Base-by-base conservation (phyloP, 2,888 invertebrate genomes). In the Chloroclystis v-ata region DNA sequence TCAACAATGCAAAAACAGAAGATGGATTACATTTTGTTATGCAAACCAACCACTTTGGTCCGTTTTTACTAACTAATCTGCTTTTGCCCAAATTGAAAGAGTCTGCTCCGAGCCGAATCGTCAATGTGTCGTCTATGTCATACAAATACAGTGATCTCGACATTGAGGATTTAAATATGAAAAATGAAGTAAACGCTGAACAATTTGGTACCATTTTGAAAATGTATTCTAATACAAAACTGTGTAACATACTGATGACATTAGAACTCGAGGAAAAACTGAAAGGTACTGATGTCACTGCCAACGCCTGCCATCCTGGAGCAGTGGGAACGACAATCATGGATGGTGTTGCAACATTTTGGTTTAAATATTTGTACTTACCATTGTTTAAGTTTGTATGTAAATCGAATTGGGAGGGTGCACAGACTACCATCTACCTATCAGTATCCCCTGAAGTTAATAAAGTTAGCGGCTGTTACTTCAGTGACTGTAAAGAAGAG, bases 241-340 rank as follows among this genome's bases (percentile, higher is more conserved):
- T 92, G 57, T 93, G 92, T 30, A 94, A 94, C 62, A 90, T 54
- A n/a, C 43, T 37, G 13, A 59, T 93, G 66, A 91, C 93, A 0
- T 72, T 89, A 12, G 95, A 95, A 75, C 74, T 95, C 51, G 91
- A 92, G 3, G 86, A 89, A 43, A 89, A 90, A 40, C 73, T 95
- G 38, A 89, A 92, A 66, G 92, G 91, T 1, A 90, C 92, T 1
- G 90, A 91, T 13, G 91, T 95, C 0, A 94, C 94, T 0, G 93
- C 90, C 0, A 95, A 95, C 69, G 92, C 92, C 60, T 80, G 95
- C 41, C 95, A 96, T 81, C 96, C 96, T 0, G 96, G 96, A 13
- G 38, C 47, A 3, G 60, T 95, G 26, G 89, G 91, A 59, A 93
- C 93, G 1, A 42, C 30, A 1, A 55, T 55, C 3, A 24, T 44